These are phyloP conservation scores for Taurulus bubalis DNA, from an alignment of 2,113 vertebrate genomes.

Conservation along the genomic window DNA sequence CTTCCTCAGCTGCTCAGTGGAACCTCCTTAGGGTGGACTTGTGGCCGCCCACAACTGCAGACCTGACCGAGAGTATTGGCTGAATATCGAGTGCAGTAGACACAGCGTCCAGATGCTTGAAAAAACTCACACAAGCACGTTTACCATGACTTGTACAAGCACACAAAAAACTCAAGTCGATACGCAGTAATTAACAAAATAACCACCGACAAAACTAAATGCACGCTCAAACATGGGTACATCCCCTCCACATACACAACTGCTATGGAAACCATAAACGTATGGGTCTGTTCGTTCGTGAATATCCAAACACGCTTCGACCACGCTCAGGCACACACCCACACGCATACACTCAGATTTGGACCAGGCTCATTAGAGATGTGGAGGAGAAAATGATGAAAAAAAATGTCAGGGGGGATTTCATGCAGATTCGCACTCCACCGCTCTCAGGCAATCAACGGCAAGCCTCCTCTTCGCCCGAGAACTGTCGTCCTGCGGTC, in stretches of 20 bases:
- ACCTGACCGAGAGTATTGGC: constrained; percentile 39
- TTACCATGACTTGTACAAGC: neutral
- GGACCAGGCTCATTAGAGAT: constrained; percentile 68
- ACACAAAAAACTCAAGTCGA: neutral
- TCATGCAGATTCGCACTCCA: constrained; percentile 75
- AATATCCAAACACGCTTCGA: constrained; percentile 20
- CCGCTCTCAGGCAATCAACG: constrained; percentile 74
- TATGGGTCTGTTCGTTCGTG: neutral
- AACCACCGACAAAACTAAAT: neutral
- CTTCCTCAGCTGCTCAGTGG: constrained; percentile 42
- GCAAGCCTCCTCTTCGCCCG: constrained; percentile 66
- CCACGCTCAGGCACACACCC: neutral
- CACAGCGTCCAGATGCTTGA: constrained; percentile 19
- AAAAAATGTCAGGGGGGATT: constrained; percentile 62
- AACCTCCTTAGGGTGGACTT: constrained; percentile 48
- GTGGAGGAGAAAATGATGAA: constrained; percentile 72
- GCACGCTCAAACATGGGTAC: neutral
- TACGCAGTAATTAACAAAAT: neutral
- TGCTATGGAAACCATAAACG: neutral
- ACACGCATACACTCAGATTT: constrained; percentile 37
- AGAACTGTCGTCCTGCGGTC: constrained; percentile 68
- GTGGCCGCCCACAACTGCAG: constrained; percentile 35
- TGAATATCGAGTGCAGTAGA: constrained; percentile 45
- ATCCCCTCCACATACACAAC: neutral
- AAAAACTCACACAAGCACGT: neutral